These are phyloP conservation scores for Luffia ferchaultella DNA, from an alignment of 2,888 invertebrate genomes.

Conservation along the genomic window DNA sequence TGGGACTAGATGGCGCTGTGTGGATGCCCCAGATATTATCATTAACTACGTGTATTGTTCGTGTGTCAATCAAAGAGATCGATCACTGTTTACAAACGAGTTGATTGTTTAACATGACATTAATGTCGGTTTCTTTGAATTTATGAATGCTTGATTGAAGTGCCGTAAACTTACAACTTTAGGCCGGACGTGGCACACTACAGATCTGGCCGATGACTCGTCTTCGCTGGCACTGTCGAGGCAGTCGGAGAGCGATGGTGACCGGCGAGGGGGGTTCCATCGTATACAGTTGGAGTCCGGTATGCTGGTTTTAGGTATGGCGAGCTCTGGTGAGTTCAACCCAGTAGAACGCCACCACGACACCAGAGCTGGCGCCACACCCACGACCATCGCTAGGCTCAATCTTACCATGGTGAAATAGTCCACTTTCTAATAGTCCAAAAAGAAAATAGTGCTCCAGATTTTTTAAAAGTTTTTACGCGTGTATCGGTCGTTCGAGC, in stretches of 20 bases:
- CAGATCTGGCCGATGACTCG: slow-evolving; percentile 51
- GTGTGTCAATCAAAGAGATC: too few species aligned
- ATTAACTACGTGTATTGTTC: too few species aligned
- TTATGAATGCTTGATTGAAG: too few species aligned
- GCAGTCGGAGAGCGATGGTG: slow-evolving; percentile 59
- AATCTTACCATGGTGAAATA: slow-evolving; percentile 45
- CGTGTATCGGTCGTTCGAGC: slow-evolving; percentile 16
- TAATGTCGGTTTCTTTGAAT: too few species aligned
- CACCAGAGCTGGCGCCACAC: slow-evolving; percentile 57
- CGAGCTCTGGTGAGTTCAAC: slow-evolving; percentile 23
- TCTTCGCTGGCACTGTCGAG: slow-evolving; percentile 54
- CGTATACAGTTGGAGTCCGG: neutral
- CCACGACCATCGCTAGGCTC: slow-evolving; percentile 59
- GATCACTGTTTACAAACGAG: too few species aligned
- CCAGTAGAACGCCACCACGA: slow-evolving; percentile 56
- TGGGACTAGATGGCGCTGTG: too few species aligned
- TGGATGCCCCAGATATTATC: too few species aligned
- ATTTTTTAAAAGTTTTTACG: slow-evolving; percentile 18
- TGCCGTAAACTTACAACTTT: slow-evolving; percentile 58
- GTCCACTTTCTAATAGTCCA: too few species aligned
- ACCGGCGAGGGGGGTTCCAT: slow-evolving; percentile 24
- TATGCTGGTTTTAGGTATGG: neutral
- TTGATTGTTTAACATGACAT: too few species aligned
- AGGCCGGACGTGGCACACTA: slow-evolving; percentile 54
- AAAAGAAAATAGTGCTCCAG: too few species aligned